Conservation (phyloP, 2,113 vertebrate species). For the Vimba vimba region DNA sequence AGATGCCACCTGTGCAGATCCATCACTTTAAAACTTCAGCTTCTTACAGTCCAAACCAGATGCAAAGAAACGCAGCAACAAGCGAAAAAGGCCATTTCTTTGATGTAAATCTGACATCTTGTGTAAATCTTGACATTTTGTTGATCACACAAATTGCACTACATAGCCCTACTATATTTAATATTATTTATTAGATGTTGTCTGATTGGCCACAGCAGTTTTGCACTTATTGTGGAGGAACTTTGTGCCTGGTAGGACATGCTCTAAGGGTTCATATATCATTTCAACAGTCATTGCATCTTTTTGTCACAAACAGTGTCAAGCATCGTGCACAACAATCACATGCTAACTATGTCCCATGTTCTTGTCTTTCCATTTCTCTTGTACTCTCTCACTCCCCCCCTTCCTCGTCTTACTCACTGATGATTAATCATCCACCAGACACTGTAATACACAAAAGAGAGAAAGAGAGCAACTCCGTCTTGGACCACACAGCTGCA, state of each 20-base stretch:
- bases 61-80: too few species aligned
- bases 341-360: not conserved
- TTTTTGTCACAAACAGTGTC: not conserved
- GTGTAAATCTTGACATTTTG: not conserved
- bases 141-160: not conserved
- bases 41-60: too few species aligned
- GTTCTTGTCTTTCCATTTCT: not conserved
- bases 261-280: not conserved
- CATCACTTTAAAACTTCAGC: too few species aligned
- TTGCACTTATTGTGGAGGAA: not conserved
- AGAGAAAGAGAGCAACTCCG: constrained; percentile 13
- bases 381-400: not conserved
- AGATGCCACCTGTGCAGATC: too few species aligned
- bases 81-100: not conserved
- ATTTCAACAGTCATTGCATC: not conserved
- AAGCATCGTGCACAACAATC: not conserved
- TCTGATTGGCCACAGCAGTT: not conserved
- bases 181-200: not conserved
- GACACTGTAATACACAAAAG: constrained; percentile 36
- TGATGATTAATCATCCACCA: constrained; percentile 49
- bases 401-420: constrained; percentile 18
- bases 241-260: not conserved
- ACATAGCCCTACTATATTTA: not conserved
- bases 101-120: not conserved
- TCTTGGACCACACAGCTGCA: constrained; percentile 72